Evolutionary conservation across 2,113 vertebrate genomes (phyloP).

Genomic region (Salvator merianae): DNA sequence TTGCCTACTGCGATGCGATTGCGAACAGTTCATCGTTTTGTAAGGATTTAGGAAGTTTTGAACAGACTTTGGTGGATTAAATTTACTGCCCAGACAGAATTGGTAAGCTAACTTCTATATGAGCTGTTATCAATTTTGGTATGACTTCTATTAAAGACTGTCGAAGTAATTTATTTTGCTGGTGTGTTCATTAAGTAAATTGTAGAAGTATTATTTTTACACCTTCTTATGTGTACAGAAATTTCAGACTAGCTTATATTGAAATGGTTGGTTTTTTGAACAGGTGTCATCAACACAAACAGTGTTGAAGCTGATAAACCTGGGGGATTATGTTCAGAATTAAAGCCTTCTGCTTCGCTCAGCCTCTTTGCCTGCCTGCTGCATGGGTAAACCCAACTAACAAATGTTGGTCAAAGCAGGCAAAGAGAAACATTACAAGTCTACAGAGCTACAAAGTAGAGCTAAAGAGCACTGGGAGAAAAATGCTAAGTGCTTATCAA

Average conservation of each 20-base stretch:
- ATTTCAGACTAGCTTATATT: background rate
- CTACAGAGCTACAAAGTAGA: background rate
- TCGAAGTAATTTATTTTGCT: background rate
- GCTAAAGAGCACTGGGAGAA: background rate
- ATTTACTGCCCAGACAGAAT: background rate
- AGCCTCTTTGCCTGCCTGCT: background rate
- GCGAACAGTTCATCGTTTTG: background rate
- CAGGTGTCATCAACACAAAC: slow-evolving; percentile 36
- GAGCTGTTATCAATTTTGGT: rapidly evolving
- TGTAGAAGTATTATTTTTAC: background rate
- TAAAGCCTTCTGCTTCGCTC: slow-evolving; percentile 19
- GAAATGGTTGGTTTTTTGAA: slow-evolving; percentile 35
- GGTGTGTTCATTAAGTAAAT: background rate
- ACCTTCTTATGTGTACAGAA: background rate
- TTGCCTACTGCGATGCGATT: too few relatives aligned
- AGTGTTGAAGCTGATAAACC: slow-evolving; percentile 19
- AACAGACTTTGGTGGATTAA: background rate
- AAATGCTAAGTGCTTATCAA: background rate
- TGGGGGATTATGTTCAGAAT: slow-evolving; percentile 50
- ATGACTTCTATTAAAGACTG: rapidly evolving
- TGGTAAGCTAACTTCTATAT: rapidly evolving
- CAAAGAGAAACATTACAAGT: slow-evolving; percentile 12
- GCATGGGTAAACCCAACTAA: background rate
- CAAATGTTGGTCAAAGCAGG: background rate
- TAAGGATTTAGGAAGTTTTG: background rate